Base-by-base conservation (phyloP, 1,140 invertebrate genomes). In the Solenopsis fugax region DNA sequence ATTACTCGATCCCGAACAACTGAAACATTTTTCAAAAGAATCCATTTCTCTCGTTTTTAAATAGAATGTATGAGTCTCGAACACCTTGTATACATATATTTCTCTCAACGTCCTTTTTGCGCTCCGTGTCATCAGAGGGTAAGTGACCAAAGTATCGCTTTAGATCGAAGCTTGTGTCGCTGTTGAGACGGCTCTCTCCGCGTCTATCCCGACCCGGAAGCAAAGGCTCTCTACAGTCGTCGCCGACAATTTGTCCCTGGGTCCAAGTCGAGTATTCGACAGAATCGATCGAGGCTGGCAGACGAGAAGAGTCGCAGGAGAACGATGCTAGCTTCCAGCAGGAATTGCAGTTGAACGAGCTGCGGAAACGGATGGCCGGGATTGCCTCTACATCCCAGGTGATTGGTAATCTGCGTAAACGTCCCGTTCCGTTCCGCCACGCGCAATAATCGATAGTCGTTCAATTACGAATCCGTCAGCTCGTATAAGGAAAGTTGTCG, bases 121-220 rank as follows among this genome's bases (percentile, higher is more conserved):
- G 21, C 1, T 10, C 12, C 29, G 13, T 56, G 21, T 21, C 13
- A n/a, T 0, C 41, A 16, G 12, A 12, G n/a, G 10, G 2, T 37
- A 48, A 69, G 10, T 54, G 34, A 75, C 2, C 16, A 50, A 21
- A 48, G 16, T 84, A 37, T 84, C 45, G 24, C 87, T 80, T 41
- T 73, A 95, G 95, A 90, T 95, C 95, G 86, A 95, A 95, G 89
- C 90, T 95, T 18, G 93, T 94, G 37, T 95, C 95, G n/a, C 81
- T 95, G 67, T 87, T 95, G 10, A 93, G 93, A 86, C 90, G 95
- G 67, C 89, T 95, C 1, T 95, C 95, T 0, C 95, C 95, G 7
- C 88, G 94, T 29, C 81, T 95, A 6, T 92, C 94, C n/a, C 92
- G 94, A 54, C 93, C 94, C 1, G 88, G 85, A 48, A 90, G 88